Conservation (phyloP, 2,797 vertebrate species). For the Diglossa cyanea region DNA sequence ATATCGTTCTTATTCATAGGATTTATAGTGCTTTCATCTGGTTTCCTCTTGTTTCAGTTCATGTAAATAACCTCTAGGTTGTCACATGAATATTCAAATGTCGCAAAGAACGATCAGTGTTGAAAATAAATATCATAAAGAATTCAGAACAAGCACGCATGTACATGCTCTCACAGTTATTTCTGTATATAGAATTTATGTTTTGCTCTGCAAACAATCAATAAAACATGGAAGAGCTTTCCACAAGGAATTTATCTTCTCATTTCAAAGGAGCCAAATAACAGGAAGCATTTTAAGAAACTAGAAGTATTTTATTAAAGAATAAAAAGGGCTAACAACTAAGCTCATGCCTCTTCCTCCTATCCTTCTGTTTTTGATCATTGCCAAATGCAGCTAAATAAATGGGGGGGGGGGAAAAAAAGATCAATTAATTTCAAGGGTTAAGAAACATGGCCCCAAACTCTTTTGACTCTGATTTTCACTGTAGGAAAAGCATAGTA, state of each 20-base stretch:
- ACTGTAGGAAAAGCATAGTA: background rate
- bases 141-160: slow-evolving; percentile 35
- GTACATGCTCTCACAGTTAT: slow-evolving; percentile 10
- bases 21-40: slow-evolving; percentile 35
- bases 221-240: slow-evolving; percentile 21
- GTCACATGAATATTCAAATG: slow-evolving; percentile 57
- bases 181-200: slow-evolving; percentile 34
- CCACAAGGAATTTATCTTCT: background rate
- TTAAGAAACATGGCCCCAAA: background rate
- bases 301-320: background rate
- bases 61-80: slow-evolving; percentile 29
- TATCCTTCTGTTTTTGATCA: background rate
- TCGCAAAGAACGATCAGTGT: slow-evolving; percentile 16
- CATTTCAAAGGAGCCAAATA: background rate
- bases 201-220: slow-evolving; percentile 32
- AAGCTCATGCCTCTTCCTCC: background rate
- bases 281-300: background rate
- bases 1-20: background rate
- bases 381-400: background rate
- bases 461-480: background rate
- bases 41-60: background rate
- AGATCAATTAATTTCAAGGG: background rate
- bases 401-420: rapidly evolving
- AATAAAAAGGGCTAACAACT: background rate
- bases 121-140: slow-evolving; percentile 50